These are phyloP conservation scores for Fistularia commersonii DNA, from an alignment of 2,797 vertebrate species.

Conservation along the genomic window DNA sequence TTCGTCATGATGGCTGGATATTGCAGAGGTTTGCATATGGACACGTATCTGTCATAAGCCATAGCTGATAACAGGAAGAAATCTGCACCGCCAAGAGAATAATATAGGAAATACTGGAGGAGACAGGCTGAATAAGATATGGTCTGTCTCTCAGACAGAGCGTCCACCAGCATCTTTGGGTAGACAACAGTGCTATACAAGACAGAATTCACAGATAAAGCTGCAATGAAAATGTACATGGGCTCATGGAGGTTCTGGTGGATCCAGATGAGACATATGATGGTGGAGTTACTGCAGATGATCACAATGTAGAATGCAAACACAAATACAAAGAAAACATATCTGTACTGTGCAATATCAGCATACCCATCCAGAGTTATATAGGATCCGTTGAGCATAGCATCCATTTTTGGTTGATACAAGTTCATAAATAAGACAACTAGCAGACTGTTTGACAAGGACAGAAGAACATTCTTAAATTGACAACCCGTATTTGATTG, in stretches of 20 bases:
- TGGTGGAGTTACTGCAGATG: conserved; percentile 27
- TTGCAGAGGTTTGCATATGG: conserved; percentile 25
- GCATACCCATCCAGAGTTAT: conserved; percentile 39
- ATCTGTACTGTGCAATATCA: conserved; percentile 25
- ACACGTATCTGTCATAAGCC: conserved; percentile 25
- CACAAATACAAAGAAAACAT: conserved; percentile 37
- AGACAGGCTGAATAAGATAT: conserved; percentile 25
- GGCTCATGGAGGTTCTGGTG: conserved; percentile 49
- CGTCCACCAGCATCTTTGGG: conserved; percentile 35
- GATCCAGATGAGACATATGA: conserved; percentile 32
- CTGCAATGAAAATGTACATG: conserved; percentile 54
- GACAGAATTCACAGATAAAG: conserved; percentile 41
- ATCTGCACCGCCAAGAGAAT: conserved; percentile 9
- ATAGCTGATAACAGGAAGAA: conserved; percentile 21
- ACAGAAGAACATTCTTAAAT: no score
- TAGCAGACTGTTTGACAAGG: no score
- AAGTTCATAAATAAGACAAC: no score
- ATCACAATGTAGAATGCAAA: conserved; percentile 32
- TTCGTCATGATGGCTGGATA: conserved; percentile 11
- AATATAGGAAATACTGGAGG: conserved; percentile 22
- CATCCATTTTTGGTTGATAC: no score
- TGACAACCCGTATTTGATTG: no score
- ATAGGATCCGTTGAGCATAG: conserved; percentile 20
- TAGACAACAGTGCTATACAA: conserved; percentile 32
- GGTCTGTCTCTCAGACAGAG: conserved; percentile 27